Conservation (phyloP, 2,797 vertebrate species). For the Eutrigla gurnardus region DNA sequence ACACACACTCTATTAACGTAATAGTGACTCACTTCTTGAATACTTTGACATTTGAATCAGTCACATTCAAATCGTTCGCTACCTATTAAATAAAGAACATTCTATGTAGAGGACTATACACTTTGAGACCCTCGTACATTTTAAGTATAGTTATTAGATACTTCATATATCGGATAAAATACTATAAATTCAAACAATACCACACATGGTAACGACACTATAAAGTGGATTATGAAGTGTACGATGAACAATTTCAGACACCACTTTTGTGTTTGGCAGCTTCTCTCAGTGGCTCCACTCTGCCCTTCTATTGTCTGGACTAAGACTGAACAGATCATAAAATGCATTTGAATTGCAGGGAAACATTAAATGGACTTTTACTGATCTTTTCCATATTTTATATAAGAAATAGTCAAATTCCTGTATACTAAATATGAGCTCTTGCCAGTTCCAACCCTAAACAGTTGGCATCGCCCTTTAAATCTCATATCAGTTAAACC, state of each 20-base stretch:
- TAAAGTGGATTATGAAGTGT: background rate
- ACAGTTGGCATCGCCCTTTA: slow-evolving; percentile 48
- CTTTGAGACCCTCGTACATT: too few relatives aligned
- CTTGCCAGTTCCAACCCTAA: slow-evolving; percentile 28
- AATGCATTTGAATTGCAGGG: background rate
- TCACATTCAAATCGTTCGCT: background rate
- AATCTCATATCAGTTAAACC: slow-evolving; percentile 54
- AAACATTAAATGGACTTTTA: slow-evolving; percentile 9
- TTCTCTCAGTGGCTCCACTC: background rate
- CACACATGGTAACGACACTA: background rate
- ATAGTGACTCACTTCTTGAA: background rate
- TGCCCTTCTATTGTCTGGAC: background rate
- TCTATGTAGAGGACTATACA: background rate
- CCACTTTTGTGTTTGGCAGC: background rate
- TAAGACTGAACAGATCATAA: background rate
- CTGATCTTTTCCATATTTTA: slow-evolving; percentile 8
- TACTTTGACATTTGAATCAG: background rate
- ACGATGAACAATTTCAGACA: background rate
- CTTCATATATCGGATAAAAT: background rate
- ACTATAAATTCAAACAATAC: background rate
- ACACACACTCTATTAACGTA: background rate
- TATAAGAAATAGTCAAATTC: slow-evolving; percentile 19
- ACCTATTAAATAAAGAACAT: background rate
- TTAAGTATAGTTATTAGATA: background rate
- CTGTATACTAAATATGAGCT: slow-evolving; percentile 15